A percentile compares a stretch with the other conserved stretches of the same genome.
These are phyloP conservation scores for Nomada ferruginata DNA, from an alignment of 2,888 invertebrate genomes.

Conservation along the genomic window DNA sequence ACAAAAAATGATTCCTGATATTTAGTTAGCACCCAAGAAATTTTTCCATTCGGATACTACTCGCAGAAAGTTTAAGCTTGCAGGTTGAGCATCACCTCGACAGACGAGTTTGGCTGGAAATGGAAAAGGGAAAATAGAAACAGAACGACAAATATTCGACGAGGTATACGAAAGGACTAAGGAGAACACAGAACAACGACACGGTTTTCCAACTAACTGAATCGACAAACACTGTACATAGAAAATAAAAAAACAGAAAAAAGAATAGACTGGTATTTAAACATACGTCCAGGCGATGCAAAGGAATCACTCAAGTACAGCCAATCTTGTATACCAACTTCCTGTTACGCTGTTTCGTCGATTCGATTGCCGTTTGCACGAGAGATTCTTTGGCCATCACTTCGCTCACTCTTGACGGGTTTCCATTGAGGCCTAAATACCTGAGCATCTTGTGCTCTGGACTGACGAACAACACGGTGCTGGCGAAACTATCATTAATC, in stretches of 20 bases:
- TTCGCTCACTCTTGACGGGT: constrained; percentile 69
- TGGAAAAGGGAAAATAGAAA: neutral
- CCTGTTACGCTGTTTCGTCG: constrained; percentile 69
- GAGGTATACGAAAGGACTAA: neutral
- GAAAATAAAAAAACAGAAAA: constrained; percentile 6
- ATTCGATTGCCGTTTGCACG: constrained; percentile 67
- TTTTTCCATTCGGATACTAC: constrained; percentile 55
- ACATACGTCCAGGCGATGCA: constrained; percentile 52
- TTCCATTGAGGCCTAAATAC: constrained; percentile 69
- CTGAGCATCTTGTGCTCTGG: constrained; percentile 66
- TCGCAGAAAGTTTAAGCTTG: constrained; percentile 63
- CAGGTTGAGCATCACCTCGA: constrained; percentile 52
- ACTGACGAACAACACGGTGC: constrained; percentile 61
- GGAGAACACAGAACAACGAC: neutral
- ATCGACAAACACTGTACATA: neutral
- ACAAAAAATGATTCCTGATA: neutral
- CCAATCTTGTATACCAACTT: constrained; percentile 72
- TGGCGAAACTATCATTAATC: constrained; percentile 63
- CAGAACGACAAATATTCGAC: neutral
- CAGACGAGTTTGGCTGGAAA: neutral
- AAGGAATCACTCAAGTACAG: constrained; percentile 22
- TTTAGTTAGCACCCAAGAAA: neutral
- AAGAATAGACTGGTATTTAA: neutral
- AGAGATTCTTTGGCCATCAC: constrained; percentile 62
- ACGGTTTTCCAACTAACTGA: neutral